Base-by-base conservation (phyloP, 2,113 vertebrate species). In the Hylia prasina region DNA sequence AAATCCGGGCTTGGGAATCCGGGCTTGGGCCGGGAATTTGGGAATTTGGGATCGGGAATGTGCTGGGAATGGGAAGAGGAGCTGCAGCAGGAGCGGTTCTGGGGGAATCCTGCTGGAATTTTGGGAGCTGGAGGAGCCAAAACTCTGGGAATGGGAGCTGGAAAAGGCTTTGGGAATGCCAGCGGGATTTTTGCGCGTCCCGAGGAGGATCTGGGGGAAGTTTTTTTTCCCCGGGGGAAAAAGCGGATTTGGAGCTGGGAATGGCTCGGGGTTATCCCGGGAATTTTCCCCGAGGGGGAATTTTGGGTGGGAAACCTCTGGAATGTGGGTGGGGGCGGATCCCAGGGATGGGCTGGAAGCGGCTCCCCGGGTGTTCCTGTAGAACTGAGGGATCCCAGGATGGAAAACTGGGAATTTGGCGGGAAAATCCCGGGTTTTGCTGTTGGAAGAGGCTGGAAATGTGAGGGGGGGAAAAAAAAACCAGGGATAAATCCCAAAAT, bases 351-450 rank as follows among this genome's bases (percentile, higher is more conserved):
- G 31, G 31, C n/a, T 39, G 64, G 82, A 35, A 47, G 61, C 22
- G 5, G 28, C 10, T n/a, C 2, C 8, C n/a, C n/a, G 3, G 0
- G 28, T 13, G 27, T 35, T 31, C 42, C 31, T 17, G 0, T 25
- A 11, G 37, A 73, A 50, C 11, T 0, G 13, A 25, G 77, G 35
- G 13, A 39, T 70, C 8, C 3, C 9, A 14, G 66, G 8, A 0
- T 7, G n/a, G 1, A 8, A 21, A 15, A 45, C 4, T 0, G 51
- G 47, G 15, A 44, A 57, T 56, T 40, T 14, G 21, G 27, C 0
- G 27, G 58, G n/a, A 1, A 10, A 25, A 31, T 64, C 27, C 4
- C 35, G 22, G 77, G 31, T 1, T 45, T 3, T 28, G 14, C 31
- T 45, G 16, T 5, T n/a, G 60, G 8, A 10, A 21, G 4, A 28